Conservation (phyloP, 2,797 vertebrate species). For the Ceryle rudis region DNA sequence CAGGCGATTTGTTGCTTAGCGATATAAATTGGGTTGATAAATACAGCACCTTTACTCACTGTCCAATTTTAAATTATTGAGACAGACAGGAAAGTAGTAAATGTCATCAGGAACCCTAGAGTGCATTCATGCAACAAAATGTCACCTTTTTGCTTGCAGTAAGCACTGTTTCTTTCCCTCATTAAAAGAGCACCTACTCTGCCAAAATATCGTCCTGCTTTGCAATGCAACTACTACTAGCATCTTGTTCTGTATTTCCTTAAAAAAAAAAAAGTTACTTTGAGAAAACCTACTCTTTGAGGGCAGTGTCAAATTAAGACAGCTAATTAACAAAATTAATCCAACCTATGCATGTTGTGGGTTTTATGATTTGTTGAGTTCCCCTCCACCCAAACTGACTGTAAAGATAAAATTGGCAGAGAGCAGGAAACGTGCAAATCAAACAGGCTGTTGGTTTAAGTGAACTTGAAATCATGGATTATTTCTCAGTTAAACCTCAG, state of each 20-base stretch:
- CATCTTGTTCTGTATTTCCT: not conserved
- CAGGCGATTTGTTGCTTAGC: not conserved
- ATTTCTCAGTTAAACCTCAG: not conserved
- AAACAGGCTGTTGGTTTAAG: not conserved
- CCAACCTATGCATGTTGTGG: accelerated
- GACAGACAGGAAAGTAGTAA: not conserved
- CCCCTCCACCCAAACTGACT: accelerated
- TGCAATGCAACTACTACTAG: not conserved
- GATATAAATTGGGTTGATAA: not conserved
- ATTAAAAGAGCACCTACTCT: not conserved
- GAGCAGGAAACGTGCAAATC: not conserved
- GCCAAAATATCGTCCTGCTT: not conserved
- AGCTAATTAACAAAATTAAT: not conserved
- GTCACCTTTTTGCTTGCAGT: not conserved
- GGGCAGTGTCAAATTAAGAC: not conserved
- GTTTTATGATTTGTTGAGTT: not conserved
- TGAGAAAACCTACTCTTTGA: not conserved
- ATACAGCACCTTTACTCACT: not conserved
- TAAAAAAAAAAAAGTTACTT: not conserved
- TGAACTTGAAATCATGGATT: not conserved
- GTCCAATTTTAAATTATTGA: not conserved
- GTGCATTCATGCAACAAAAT: not conserved
- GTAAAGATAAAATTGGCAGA: not conserved
- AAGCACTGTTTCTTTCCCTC: not conserved
- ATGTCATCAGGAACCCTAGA: not conserved